A percentile compares a stretch with the other conserved stretches of the same genome.
Evolutionary conservation across 92 coral and sea anemone genomes (phyloP).

Genomic region (Nematostella vectensis): DNA sequence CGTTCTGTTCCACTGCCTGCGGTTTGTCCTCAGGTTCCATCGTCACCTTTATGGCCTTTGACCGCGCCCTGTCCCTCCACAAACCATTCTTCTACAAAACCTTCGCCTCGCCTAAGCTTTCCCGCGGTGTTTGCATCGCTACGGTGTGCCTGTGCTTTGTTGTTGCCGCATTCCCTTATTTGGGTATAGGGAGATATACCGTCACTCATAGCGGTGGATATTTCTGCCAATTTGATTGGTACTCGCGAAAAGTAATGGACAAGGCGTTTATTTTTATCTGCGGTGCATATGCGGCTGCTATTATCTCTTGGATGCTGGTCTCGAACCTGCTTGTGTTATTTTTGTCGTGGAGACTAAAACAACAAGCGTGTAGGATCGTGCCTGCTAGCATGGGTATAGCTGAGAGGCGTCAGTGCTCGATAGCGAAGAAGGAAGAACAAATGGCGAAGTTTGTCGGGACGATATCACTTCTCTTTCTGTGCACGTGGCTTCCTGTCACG

Average conservation of each 20-base stretch:
- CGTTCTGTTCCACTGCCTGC: constrained; percentile 32
- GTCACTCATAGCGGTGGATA: constrained; percentile 19
- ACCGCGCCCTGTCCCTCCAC: constrained; percentile 39
- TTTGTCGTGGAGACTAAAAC: constrained; percentile 28
- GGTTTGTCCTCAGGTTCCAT: constrained; percentile 52
- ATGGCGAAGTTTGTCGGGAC: constrained; percentile 64
- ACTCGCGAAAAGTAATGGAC: constrained; percentile 5
- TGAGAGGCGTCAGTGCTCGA: constrained; percentile 10
- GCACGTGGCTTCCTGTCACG: constrained; percentile 62
- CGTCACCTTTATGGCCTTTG: constrained; percentile 55
- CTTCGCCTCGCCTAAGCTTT: constrained; percentile 34
- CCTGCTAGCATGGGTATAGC: constrained; percentile 21
- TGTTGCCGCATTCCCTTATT: constrained; percentile 39
- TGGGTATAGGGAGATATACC: constrained; percentile 32
- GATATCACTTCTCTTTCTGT: constrained; percentile 37
- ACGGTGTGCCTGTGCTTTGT: constrained; percentile 15
- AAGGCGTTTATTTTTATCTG: constrained; percentile 14
- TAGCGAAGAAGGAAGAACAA: constrained; percentile 43
- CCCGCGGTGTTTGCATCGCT: constrained; percentile 31
- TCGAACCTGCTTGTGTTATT: constrained; percentile 35
- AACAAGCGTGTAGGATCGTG: constrained; percentile 17
- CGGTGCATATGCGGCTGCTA: constrained; percentile 11
- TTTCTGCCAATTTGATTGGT: constrained; percentile 41
- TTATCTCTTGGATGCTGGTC: constrained; percentile 18
- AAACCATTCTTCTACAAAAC: constrained; percentile 47